Conservation (phyloP, 2,797 vertebrate species). For the Trematomus bernacchii region DNA sequence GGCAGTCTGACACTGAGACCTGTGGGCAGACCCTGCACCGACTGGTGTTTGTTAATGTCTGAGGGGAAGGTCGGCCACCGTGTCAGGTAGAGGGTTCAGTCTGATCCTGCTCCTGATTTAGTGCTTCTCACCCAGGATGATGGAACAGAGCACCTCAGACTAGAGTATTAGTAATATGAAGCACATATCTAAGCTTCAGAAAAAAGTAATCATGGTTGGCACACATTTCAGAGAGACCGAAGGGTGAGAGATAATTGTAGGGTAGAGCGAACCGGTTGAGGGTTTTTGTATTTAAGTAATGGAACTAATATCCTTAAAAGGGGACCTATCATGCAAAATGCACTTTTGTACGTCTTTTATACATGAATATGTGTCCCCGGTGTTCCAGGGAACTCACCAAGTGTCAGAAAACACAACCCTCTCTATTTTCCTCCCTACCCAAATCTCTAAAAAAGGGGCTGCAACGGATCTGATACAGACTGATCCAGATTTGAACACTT, state of each 20-base stretch:
- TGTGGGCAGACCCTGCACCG: constrained; percentile 46
- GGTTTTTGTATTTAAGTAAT: constrained; percentile 24
- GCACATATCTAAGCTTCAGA: constrained; percentile 2
- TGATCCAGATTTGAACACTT: no score
- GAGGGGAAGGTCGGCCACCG: constrained; percentile 28
- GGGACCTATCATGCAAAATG: no score
- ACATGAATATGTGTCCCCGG: no score
- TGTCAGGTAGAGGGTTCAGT: constrained; percentile 17
- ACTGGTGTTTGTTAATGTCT: constrained; percentile 57
- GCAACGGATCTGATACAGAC: no score
- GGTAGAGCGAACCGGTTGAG: constrained; percentile 31
- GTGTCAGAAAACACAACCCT: no score
- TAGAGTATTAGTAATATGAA: constrained; percentile 1
- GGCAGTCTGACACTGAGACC: constrained; percentile 43
- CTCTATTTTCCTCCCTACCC: no score
- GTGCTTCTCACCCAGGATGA: neutral
- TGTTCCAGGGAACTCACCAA: no score
- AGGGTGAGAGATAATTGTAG: constrained; percentile 28
- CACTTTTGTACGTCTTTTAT: no score
- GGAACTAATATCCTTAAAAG: constrained; percentile 3
- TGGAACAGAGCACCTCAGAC: constrained; percentile 8
- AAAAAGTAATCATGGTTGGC: neutral
- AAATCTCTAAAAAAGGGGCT: no score
- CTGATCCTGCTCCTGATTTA: constrained; percentile 20
- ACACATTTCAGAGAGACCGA: constrained; percentile 24